Evolutionary conservation across 2,113 vertebrate genomes (phyloP).

Genomic region (Tragelaphus scriptus): DNA sequence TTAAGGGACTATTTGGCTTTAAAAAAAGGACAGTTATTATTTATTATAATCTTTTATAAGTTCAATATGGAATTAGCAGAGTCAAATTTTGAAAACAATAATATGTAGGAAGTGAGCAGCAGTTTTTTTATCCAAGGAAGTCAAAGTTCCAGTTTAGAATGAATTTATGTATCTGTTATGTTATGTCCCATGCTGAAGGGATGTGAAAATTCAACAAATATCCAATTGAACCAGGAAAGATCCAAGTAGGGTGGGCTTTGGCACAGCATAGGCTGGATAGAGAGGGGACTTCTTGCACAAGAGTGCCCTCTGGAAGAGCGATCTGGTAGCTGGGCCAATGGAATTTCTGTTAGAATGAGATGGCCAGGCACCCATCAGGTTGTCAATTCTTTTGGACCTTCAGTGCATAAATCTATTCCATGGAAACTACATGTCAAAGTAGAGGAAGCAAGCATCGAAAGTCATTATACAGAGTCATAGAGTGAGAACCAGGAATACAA

Average conservation of each 20-base stretch:
- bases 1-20: neutral
- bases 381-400: neutral
- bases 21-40: neutral
- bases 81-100: neutral
- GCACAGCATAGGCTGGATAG: accelerated
- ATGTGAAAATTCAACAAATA: no score
- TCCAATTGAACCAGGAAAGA: neutral
- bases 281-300: neutral
- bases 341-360: neutral
- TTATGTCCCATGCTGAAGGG: neutral
- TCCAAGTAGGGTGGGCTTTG: no score
- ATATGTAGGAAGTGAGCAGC: neutral
- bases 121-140: neutral
- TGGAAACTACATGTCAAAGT: neutral
- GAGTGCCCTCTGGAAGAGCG: neutral
- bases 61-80: neutral
- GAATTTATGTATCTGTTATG: neutral
- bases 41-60: neutral
- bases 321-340: accelerated
- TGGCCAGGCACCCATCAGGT: neutral
- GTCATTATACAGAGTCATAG: neutral
- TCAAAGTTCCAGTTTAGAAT: neutral
- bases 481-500: neutral
- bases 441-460: neutral
- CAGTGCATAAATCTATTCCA: neutral